Evolutionary conservation across 2,113 vertebrate genomes (phyloP).

Genomic region (Pseudorasbora parva): DNA sequence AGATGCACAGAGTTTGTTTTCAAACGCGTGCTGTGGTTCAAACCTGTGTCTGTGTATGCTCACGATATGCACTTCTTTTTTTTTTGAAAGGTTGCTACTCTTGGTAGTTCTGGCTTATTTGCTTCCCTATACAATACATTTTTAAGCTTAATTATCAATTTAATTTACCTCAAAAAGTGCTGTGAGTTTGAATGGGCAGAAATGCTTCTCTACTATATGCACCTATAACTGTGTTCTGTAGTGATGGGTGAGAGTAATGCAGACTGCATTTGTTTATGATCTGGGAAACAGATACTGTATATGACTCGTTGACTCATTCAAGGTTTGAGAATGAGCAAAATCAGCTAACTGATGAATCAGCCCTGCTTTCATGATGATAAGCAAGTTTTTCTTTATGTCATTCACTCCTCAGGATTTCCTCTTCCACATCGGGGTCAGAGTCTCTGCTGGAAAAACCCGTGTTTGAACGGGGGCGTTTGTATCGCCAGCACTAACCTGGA

Average conservation of each 20-base stretch:
- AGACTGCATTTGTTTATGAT: not conserved
- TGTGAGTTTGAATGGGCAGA: not conserved
- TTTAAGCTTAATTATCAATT: not conserved
- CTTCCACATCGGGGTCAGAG: constrained; percentile 50
- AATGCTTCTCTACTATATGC: not conserved
- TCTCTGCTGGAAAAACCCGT: constrained; percentile 77
- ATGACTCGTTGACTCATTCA: not conserved
- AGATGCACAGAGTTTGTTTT: not conserved
- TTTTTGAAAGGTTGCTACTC: not conserved
- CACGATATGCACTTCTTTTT: not conserved
- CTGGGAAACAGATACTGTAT: not conserved
- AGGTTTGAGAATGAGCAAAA: not conserved
- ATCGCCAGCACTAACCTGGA: constrained; percentile 26
- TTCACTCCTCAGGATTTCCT: constrained; percentile 21
- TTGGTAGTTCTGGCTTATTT: not conserved
- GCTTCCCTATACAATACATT: not conserved
- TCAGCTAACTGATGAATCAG: not conserved
- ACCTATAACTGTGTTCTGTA: not conserved
- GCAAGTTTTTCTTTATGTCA: constrained; percentile 35
- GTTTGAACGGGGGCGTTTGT: constrained; percentile 84
- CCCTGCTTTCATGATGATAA: not conserved
- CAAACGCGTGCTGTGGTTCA: not conserved
- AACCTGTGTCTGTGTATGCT: not conserved
- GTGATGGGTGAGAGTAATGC: not conserved
- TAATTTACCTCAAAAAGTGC: not conserved